These are phyloP conservation scores for Araneus ventricosus DNA, from an alignment of 1,140 invertebrate genomes.

Conservation along the genomic window DNA sequence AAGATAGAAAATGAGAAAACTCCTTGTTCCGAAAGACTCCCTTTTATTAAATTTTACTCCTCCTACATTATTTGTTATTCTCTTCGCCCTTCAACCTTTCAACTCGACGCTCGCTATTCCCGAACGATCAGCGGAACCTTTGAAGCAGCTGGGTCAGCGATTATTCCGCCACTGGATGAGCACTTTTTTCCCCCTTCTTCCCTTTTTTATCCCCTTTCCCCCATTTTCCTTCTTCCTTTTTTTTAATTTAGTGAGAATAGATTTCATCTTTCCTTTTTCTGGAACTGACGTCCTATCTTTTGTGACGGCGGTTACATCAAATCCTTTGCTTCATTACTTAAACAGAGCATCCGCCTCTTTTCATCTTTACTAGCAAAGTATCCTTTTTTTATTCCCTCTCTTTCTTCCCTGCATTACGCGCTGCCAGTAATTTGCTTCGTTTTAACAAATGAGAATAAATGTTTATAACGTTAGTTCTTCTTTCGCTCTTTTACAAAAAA, in stretches of 20 bases:
- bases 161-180: constrained; percentile 65
- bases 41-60: constrained; percentile 73
- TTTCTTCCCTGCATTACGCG: constrained; percentile 11
- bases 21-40: constrained; percentile 65
- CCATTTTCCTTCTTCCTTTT: background rate
- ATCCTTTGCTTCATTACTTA: constrained; percentile 45
- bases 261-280: constrained; percentile 44
- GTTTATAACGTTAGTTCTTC: constrained; percentile 29
- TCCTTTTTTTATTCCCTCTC: background rate
- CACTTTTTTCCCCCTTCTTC: constrained; percentile 39
- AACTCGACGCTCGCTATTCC: constrained; percentile 44
- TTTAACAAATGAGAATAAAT: constrained; percentile 51
- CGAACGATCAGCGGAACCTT: constrained; percentile 64
- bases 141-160: constrained; percentile 70
- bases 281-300: constrained; percentile 52
- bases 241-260: constrained; percentile 72
- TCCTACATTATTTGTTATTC: constrained; percentile 65
- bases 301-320: constrained; percentile 29
- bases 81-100: constrained; percentile 47
- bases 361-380: constrained; percentile 43
- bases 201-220: background rate
- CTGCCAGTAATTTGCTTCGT: constrained; percentile 34
- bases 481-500: background rate
- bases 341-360: constrained; percentile 41
- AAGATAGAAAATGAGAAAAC: constrained; percentile 48